Evolutionary conservation across 2,113 vertebrate species (phyloP).

Genomic region (Poecile atricapillus): DNA sequence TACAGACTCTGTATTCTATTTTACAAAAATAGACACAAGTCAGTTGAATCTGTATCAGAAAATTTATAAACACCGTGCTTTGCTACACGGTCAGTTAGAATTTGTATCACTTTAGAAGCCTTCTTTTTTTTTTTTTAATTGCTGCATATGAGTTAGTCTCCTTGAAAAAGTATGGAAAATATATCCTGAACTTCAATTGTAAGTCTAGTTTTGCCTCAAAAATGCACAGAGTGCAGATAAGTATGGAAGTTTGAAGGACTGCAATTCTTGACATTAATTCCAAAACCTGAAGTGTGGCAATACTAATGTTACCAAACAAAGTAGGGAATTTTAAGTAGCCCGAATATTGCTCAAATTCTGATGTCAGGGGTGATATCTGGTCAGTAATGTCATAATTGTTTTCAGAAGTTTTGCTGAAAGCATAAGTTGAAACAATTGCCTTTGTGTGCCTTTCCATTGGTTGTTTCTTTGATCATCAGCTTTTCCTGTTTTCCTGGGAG

Average conservation of each 20-base stretch:
- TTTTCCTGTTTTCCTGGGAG: conserved; percentile 27
- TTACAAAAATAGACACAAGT: background rate
- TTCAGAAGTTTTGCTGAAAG: conserved; percentile 26
- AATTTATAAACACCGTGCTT: background rate
- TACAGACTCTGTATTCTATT: background rate
- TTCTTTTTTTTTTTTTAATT: background rate
- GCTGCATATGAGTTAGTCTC: background rate
- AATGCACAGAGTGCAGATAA: background rate
- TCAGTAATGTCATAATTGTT: background rate
- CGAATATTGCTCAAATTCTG: background rate
- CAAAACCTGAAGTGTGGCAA: background rate
- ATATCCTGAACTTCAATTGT: background rate
- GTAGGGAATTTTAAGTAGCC: conserved; percentile 9
- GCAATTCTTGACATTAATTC: background rate
- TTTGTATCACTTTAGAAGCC: background rate
- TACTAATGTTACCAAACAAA: conserved; percentile 3
- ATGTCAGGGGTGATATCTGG: background rate
- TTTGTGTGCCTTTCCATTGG: background rate
- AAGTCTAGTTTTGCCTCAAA: background rate
- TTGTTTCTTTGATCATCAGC: conserved; percentile 17
- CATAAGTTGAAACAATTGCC: background rate
- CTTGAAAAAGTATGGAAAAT: background rate
- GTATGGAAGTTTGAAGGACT: background rate
- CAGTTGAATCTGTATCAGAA: background rate
- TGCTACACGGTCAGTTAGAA: background rate